Conservation (phyloP, 2,113 vertebrate genomes). For the Lepus europaeus region DNA sequence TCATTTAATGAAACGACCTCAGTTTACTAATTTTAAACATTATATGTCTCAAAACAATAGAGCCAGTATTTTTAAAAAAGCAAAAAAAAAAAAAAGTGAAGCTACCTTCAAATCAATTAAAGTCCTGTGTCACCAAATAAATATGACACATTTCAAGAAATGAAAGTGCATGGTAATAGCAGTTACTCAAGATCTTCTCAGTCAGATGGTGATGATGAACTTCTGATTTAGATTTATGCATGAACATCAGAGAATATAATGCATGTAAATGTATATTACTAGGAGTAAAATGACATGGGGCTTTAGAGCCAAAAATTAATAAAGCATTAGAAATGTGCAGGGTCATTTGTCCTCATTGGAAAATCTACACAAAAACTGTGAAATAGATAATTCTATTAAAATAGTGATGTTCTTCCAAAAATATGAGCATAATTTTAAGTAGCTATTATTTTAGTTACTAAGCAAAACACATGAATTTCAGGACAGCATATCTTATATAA, state of each 20-base stretch:
- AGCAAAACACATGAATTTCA: not conserved
- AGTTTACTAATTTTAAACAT: not conserved
- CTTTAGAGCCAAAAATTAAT: not conserved
- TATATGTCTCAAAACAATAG: not conserved
- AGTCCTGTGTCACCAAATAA: not conserved
- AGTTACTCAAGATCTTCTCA: not conserved
- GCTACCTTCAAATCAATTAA: not conserved
- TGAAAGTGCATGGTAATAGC: not conserved
- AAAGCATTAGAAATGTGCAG: not conserved
- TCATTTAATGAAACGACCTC: conserved; percentile 9
- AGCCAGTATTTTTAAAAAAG: not conserved
- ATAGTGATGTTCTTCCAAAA: not conserved
- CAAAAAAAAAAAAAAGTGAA: not conserved
- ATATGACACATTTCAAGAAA: not conserved
- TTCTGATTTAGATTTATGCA: not conserved
- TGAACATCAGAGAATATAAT: not conserved
- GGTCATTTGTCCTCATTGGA: not conserved
- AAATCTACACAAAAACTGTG: not conserved
- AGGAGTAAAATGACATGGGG: not conserved
- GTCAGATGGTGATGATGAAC: not conserved
- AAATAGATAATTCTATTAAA: not conserved
- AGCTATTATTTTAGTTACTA: not conserved
- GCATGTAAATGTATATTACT: not conserved
- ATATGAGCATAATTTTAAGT: not conserved
- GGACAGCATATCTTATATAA: not conserved